These are phyloP conservation scores for Trichacis sp. DNA, from an alignment of 2,888 invertebrate species.

Conservation along the genomic window DNA sequence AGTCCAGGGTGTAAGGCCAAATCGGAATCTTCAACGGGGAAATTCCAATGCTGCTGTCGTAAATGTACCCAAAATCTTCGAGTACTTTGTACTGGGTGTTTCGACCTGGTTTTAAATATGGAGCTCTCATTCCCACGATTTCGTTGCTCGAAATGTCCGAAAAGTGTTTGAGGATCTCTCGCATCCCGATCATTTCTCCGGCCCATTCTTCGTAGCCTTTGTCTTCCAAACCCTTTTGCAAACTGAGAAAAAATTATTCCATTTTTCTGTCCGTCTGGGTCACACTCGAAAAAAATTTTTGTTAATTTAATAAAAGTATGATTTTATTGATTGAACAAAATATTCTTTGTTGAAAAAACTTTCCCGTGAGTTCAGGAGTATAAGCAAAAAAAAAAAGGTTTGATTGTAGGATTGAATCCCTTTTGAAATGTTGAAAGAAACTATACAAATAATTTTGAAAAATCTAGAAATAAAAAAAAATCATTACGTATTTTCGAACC, in stretches of 20 bases:
- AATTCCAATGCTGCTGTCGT: slow-evolving; percentile 91
- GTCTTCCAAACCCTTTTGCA: slow-evolving; percentile 87
- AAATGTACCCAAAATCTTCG: slow-evolving; percentile 92
- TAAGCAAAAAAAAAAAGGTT: too few species aligned
- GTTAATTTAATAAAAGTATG: too few species aligned
- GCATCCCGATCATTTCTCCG: slow-evolving; percentile 94
- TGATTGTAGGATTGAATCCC: too few species aligned
- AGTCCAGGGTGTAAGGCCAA: slow-evolving; percentile 96
- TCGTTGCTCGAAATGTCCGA: slow-evolving; percentile 85
- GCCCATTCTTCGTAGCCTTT: slow-evolving; percentile 94
- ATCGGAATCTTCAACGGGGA: slow-evolving; percentile 84
- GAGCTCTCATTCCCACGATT: slow-evolving; percentile 88
- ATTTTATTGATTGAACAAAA: too few species aligned
- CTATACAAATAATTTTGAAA: too few species aligned
- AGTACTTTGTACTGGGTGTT: slow-evolving; percentile 94
- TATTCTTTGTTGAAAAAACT: too few species aligned
- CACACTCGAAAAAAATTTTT: slow-evolving; percentile 7
- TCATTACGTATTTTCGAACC: too few species aligned
- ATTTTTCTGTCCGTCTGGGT: not conserved
- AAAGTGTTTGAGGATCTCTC: slow-evolving; percentile 85
- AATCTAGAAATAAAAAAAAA: too few species aligned
- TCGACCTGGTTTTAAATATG: slow-evolving; percentile 91
- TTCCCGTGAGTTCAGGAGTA: too few species aligned
- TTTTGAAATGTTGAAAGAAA: too few species aligned
- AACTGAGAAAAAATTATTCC: slow-evolving; percentile 62